Conservation (phyloP, 92 coral and sea anemone species). For the Zoanthus sansibaricus region DNA sequence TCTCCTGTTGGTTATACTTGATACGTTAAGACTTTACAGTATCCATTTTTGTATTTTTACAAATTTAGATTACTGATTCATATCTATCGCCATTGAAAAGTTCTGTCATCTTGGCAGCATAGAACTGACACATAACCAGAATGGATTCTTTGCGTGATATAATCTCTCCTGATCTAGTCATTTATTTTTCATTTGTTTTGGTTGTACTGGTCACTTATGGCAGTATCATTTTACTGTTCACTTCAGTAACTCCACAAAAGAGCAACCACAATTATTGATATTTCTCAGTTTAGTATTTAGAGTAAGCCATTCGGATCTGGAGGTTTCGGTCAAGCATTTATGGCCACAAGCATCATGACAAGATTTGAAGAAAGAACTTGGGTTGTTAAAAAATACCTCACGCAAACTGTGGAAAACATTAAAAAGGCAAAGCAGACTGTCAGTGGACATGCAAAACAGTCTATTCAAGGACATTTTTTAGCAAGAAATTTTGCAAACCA, state of each 20-base stretch:
- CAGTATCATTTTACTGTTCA: no score
- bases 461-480: slow-evolving; percentile 34
- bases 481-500: slow-evolving; percentile 32
- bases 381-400: background rate
- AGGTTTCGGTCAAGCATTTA: slow-evolving; percentile 4
- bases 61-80: no score
- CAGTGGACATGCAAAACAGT: slow-evolving; percentile 3
- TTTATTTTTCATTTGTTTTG: background rate
- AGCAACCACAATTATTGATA: background rate
- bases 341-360: background rate
- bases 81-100: no score
- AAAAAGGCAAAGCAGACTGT: background rate
- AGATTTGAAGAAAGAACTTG: background rate
- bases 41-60: no score
- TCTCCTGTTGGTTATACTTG: no score
- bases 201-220: no score
- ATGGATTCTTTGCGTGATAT: no score
- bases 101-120: no score
- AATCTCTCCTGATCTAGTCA: background rate
- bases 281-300: background rate
- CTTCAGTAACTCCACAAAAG: background rate
- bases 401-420: background rate
- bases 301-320: background rate
- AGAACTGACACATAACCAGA: no score
- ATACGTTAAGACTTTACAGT: no score